A percentile compares a stretch with the other conserved stretches of the same genome.
Evolutionary conservation across 1,140 invertebrate species (phyloP).

Genomic region (Drosophila suzukii): DNA sequence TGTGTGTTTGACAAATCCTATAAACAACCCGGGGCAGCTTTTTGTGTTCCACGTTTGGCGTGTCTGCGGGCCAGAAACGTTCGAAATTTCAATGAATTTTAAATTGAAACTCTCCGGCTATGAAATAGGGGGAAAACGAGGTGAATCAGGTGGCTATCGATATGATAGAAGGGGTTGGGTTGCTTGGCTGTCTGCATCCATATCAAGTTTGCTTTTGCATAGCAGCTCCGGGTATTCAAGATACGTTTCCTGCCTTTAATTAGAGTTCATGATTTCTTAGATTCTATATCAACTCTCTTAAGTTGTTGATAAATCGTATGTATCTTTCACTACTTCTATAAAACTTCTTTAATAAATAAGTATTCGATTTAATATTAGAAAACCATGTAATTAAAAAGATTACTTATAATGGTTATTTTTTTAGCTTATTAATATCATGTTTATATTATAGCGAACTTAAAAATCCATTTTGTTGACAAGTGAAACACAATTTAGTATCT

Average conservation of each 20-base stretch:
- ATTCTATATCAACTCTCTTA: background rate
- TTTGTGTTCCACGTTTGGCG: conserved; percentile 41
- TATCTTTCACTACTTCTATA: too few relatives aligned
- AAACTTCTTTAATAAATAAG: too few relatives aligned
- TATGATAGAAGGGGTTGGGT: conserved; percentile 5
- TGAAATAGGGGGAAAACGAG: conserved; percentile 25
- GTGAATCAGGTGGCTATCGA: conserved; percentile 31
- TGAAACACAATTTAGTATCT: conserved; percentile 14
- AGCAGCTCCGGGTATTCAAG: background rate
- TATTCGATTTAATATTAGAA: too few relatives aligned
- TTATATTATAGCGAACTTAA: background rate
- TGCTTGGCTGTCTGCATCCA: conserved; percentile 2
- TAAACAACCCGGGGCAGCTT: conserved; percentile 68
- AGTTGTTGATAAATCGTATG: too few relatives aligned
- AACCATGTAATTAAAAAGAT: too few relatives aligned
- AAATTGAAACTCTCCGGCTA: conserved; percentile 60
- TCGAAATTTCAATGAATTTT: conserved; percentile 79
- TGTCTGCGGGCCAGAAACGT: conserved; percentile 50
- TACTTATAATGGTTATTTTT: too few relatives aligned
- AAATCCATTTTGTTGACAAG: background rate
- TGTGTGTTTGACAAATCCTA: conserved; percentile 66
- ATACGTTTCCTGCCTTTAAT: background rate
- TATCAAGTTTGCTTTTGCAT: background rate
- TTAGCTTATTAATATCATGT: background rate
- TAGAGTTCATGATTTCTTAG: background rate